Conservation (phyloP, 2,113 vertebrate species). For the Polypterus senegalus region DNA sequence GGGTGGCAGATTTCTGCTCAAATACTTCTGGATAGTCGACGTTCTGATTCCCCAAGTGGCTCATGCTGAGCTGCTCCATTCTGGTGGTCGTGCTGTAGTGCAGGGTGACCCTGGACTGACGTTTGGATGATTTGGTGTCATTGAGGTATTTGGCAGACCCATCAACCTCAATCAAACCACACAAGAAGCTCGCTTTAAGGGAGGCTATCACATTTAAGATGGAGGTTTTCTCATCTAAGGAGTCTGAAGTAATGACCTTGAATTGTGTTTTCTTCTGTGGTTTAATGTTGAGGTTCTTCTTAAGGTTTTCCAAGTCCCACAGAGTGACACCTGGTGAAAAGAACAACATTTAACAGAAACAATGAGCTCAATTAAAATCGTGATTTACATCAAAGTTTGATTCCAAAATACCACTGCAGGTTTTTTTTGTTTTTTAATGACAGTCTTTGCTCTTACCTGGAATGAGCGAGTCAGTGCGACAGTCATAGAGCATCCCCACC, state of each 20-base stretch:
- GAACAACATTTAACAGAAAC: too few relatives aligned
- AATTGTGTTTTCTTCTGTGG: conserved; percentile 20
- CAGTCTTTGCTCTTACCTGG: too few relatives aligned
- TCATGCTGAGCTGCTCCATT: conserved; percentile 25
- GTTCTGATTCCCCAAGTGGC: conserved; percentile 21
- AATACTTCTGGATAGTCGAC: conserved; percentile 19
- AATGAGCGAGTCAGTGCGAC: too few relatives aligned
- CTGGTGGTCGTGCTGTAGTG: conserved; percentile 17
- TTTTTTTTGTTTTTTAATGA: too few relatives aligned
- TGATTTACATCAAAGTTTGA: too few relatives aligned
- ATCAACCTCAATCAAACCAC: conserved; percentile 20
- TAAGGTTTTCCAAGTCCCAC: conserved; percentile 17
- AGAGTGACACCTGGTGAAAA: conserved; percentile 22
- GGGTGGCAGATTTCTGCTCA: conserved; percentile 23
- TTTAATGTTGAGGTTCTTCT: conserved; percentile 12
- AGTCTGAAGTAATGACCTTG: conserved; percentile 26
- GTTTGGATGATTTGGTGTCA: conserved; percentile 24
- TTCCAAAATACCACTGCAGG: too few relatives aligned
- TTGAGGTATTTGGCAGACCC: conserved; percentile 24
- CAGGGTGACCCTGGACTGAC: conserved; percentile 24
- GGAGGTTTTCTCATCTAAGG: conserved; percentile 18
- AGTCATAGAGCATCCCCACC: too few relatives aligned
- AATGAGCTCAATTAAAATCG: too few relatives aligned
- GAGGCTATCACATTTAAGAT: conserved; percentile 19
- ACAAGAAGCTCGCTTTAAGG: conserved; percentile 26